phyloP scores from a whole-genome alignment of 2,113 vertebrate genomes.

The Clupea harengus region DNA sequence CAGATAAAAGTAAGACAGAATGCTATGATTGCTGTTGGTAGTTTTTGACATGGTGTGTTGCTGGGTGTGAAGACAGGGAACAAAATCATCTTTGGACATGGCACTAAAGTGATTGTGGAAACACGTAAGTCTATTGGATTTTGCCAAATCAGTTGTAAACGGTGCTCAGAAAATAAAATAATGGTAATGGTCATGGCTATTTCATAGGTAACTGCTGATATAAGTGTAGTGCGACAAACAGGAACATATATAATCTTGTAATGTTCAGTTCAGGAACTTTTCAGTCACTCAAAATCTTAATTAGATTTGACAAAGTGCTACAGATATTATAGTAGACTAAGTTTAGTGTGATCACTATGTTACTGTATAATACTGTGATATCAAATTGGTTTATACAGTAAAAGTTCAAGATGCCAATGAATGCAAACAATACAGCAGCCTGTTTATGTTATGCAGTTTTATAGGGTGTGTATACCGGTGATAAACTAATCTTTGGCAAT shows the following conservation, averaged over 20 bases:
- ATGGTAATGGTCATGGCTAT: neutral
- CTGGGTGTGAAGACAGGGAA: neutral
- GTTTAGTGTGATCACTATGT: neutral
- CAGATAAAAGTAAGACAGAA: neutral
- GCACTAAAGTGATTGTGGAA: constrained; percentile 44
- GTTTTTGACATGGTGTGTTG: constrained; percentile 26
- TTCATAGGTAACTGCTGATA: neutral
- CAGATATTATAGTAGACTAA: neutral
- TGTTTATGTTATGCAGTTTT: constrained; percentile 30
- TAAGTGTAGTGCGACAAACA: too few relatives aligned
- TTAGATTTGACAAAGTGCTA: neutral
- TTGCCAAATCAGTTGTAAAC: neutral
- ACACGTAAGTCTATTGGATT: constrained; percentile 37
- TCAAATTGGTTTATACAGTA: neutral
- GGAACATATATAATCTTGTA: too few relatives aligned
- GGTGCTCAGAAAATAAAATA: neutral
- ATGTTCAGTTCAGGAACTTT: too few relatives aligned
- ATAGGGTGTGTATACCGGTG: constrained; percentile 36
- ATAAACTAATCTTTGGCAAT: constrained; percentile 25
- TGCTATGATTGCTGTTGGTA: neutral
- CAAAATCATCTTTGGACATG: constrained; percentile 45
- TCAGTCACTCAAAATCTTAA: neutral
- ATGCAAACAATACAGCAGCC: neutral
- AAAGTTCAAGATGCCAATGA: neutral
- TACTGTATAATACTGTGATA: neutral